A percentile compares a stretch with the other conserved stretches of the same genome.
Evolutionary conservation across 1,140 invertebrate genomes (phyloP).

Genomic region (Drosophila subobscura): DNA sequence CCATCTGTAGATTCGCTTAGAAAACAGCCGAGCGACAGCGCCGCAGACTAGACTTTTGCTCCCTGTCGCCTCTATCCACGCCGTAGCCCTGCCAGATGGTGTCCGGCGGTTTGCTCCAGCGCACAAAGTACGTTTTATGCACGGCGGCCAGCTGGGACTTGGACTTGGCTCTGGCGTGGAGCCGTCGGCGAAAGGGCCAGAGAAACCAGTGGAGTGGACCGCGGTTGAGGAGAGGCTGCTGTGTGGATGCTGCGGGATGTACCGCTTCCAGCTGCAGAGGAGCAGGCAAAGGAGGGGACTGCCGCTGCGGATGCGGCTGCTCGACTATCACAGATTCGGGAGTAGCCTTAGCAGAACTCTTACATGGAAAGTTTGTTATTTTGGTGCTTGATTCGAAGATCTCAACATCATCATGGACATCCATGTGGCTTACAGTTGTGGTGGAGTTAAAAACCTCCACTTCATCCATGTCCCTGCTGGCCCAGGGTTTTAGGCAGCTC

Average conservation of each 20-base stretch:
- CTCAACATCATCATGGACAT: background rate
- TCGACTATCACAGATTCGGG: slow-evolving; percentile 48
- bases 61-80: slow-evolving; percentile 34
- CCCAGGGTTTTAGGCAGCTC: slow-evolving; percentile 5
- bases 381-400: slow-evolving; percentile 11
- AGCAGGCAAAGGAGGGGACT: too few species aligned
- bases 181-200: slow-evolving; percentile 63
- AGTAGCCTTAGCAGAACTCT: background rate
- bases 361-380: background rate
- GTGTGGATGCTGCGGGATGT: slow-evolving; percentile 13
- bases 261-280: slow-evolving; percentile 54
- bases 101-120: slow-evolving; percentile 73
- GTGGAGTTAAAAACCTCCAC: slow-evolving; percentile 43
- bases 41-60: slow-evolving; percentile 34
- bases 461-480: slow-evolving; percentile 18
- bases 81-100: slow-evolving; percentile 68
- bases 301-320: slow-evolving; percentile 30
- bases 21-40: slow-evolving; percentile 73
- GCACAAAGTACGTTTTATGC: slow-evolving; percentile 76
- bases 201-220: slow-evolving; percentile 65
- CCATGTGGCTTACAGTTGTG: slow-evolving; percentile 23
- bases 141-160: slow-evolving; percentile 54
- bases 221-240: slow-evolving; percentile 10
- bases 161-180: background rate
- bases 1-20: slow-evolving; percentile 20